These are phyloP conservation scores for Volucella zonaria DNA, from an alignment of 2,888 invertebrate genomes.

Conservation along the genomic window DNA sequence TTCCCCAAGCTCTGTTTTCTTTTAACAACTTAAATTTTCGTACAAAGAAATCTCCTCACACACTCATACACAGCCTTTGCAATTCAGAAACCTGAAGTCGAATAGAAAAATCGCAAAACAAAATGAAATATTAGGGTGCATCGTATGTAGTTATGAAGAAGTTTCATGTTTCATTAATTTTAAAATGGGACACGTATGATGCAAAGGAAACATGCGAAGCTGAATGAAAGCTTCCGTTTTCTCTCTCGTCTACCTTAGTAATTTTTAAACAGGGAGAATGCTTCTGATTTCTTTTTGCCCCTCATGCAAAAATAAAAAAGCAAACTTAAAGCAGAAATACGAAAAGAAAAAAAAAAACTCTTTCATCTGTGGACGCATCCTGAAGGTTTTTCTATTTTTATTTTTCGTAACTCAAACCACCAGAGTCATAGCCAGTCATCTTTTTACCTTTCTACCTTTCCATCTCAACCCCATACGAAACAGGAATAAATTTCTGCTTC, in stretches of 20 bases:
- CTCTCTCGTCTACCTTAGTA: slow-evolving; percentile 42
- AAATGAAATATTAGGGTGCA: slow-evolving; percentile 25
- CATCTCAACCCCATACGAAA: slow-evolving; percentile 36
- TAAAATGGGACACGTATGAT: slow-evolving; percentile 46
- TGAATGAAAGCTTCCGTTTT: slow-evolving; percentile 66
- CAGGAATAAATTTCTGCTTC: slow-evolving; percentile 48
- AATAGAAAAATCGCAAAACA: slow-evolving; percentile 12
- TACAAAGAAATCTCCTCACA: no score
- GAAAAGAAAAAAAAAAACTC: not conserved
- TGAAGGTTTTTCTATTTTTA: slow-evolving; percentile 11
- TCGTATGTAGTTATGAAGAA: slow-evolving; percentile 56
- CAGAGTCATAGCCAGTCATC: slow-evolving; percentile 49
- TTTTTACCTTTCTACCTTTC: slow-evolving; percentile 9
- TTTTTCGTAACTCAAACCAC: slow-evolving; percentile 39
- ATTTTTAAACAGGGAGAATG: slow-evolving; percentile 26
- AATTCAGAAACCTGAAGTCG: not conserved
- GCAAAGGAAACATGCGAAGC: slow-evolving; percentile 51
- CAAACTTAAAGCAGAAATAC: not conserved
- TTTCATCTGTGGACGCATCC: slow-evolving; percentile 39
- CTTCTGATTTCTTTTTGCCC: slow-evolving; percentile 44
- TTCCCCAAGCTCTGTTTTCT: no score
- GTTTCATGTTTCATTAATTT: slow-evolving; percentile 67
- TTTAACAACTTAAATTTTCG: no score
- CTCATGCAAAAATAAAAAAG: slow-evolving; percentile 5
- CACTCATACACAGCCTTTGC: no score